A percentile compares a stretch with the other conserved stretches of the same genome.
Conservation (phyloP, 2,888 invertebrate species). For the Oligia strigilis region DNA sequence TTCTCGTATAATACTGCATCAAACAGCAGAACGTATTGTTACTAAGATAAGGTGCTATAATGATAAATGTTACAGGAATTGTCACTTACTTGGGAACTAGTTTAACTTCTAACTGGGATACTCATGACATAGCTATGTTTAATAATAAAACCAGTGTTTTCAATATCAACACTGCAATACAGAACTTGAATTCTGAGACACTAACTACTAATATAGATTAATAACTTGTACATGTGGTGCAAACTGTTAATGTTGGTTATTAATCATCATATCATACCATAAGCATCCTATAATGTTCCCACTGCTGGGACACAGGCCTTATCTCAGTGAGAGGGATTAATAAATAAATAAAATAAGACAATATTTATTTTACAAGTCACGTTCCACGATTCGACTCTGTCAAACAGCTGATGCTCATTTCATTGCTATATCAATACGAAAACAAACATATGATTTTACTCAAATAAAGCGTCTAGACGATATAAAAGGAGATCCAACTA, state of each 20-base stretch:
- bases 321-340: too few species aligned
- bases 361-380: not conserved
- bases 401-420: conserved; percentile 19
- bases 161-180: not conserved
- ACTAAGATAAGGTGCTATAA: not conserved
- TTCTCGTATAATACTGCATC: conserved; percentile 14
- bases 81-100: not conserved
- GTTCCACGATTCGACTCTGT: not conserved
- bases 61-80: conserved; percentile 8
- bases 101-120: not conserved
- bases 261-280: too few species aligned
- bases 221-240: too few species aligned
- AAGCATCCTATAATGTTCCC: too few species aligned
- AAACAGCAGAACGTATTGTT: conserved; percentile 10
- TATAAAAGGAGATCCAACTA: conserved; percentile 49
- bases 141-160: not conserved
- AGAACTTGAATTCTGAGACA: not conserved
- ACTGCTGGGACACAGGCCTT: too few species aligned
- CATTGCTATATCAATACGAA: conserved; percentile 15
- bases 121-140: not conserved
- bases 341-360: too few species aligned
- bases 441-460: conserved; percentile 34
- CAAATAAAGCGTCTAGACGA: conserved; percentile 57
- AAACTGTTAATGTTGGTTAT: too few species aligned
- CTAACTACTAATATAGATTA: too few species aligned